These are phyloP conservation scores for Sorex araneus DNA, from an alignment of 2,113 vertebrate genomes.

Conservation along the genomic window DNA sequence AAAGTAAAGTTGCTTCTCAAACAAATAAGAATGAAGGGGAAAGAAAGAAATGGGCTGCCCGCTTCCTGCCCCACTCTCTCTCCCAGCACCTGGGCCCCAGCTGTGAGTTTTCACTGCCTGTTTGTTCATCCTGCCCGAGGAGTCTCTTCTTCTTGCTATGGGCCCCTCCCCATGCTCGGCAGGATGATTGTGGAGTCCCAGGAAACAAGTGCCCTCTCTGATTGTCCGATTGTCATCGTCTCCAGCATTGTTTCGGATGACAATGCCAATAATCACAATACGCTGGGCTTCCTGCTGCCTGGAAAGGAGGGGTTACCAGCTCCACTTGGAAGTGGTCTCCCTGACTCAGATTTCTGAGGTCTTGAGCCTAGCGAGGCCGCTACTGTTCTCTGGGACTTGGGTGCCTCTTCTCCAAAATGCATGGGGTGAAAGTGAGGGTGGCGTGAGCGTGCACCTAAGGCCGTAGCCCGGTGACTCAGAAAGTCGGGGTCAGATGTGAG, in stretches of 20 bases:
- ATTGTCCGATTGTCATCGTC: conserved; percentile 65
- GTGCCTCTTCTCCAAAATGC: conserved; percentile 21
- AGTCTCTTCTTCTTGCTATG: conserved; percentile 69
- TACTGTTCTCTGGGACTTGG: conserved; percentile 6
- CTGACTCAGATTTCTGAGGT: not conserved
- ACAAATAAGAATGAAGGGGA: conserved; percentile 87
- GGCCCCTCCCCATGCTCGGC: not conserved
- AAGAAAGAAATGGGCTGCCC: conserved; percentile 83
- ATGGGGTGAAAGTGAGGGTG: not conserved
- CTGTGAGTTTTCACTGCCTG: conserved; percentile 77
- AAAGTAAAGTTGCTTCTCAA: conserved; percentile 87
- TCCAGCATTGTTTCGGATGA: conserved; percentile 71
- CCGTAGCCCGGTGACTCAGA: not conserved
- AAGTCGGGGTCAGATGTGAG: not conserved
- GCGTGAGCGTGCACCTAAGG: not conserved
- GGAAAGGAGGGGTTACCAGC: not conserved
- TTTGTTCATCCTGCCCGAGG: conserved; percentile 76
- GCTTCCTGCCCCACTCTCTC: conserved; percentile 85
- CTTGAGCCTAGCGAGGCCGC: not conserved
- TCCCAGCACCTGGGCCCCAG: conserved; percentile 84
- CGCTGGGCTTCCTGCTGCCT: conserved; percentile 60
- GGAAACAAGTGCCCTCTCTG: conserved; percentile 64
- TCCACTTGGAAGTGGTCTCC: not conserved
- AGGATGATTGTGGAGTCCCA: conserved; percentile 20
- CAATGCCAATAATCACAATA: conserved; percentile 69